Evolutionary conservation across 2,888 invertebrate genomes (phyloP), one percentile per base, ranked within the genome.

Genomic region (Heliconius ethilla): DNA sequence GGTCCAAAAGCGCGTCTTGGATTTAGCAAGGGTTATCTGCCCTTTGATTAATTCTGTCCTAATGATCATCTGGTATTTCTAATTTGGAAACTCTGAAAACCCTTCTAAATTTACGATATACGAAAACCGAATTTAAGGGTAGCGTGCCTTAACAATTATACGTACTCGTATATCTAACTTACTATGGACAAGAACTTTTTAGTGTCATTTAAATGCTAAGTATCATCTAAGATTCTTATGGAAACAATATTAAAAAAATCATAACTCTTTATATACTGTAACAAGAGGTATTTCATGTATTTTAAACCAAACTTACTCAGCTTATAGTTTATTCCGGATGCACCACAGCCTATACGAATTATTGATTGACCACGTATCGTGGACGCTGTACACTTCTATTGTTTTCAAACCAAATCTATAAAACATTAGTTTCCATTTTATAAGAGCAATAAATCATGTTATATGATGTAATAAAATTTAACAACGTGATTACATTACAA

Each of bases 1-100:
- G 89, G 87, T 83, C 83, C 81, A 80, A 80, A 86, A 87, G 87
- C 86, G 85, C 84, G 85, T 85, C 87, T 88, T 85, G 86, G 89
- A 87, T 89, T 89, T 85, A 85, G 84, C 78, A 81, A 80, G 88
- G 89, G 86, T 86, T 87, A 88, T 89, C 87, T 87, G 88, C 87
- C 87, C 88, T 89, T 89, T 90, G 90, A 91, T 90, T 91, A 92
- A 91, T 91, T 87, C 86, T 80, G 82, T 83, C 84, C 86, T 91
- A 92, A 92, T 91, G 81, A 89, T 83, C 85, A 81, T 81, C 81
- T 83, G 88, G 88, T 88, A 89, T 90, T 87, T 88, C 88, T 88
- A 90, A 91, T 89, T 89, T 87, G 83, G 84, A 87, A 87, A 85
- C 89, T 87, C 81, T 80, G 79, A 76, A 81, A 85, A 85, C 75